Evolutionary conservation across 2,888 invertebrate genomes (phyloP).

Genomic region (Drosophila atroscutellata): DNA sequence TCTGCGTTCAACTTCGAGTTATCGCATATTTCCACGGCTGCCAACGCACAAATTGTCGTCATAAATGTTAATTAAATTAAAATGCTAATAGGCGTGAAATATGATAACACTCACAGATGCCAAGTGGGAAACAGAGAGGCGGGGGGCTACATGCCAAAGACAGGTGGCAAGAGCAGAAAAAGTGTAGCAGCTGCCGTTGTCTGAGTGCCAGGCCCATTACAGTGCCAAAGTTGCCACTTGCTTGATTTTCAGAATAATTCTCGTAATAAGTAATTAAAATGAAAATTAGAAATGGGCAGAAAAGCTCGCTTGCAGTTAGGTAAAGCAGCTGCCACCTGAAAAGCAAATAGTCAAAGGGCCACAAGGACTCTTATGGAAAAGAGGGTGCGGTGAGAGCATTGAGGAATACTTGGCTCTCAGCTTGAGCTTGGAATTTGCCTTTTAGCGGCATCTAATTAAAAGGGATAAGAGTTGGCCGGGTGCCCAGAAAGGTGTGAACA

Average conservation of each 20-base stretch:
- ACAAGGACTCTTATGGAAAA: neutral
- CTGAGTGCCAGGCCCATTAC: slow-evolving; percentile 18
- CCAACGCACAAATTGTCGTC: slow-evolving; percentile 68
- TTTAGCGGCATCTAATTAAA: slow-evolving; percentile 74
- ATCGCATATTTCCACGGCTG: slow-evolving; percentile 48
- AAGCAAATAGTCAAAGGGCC: slow-evolving; percentile 49
- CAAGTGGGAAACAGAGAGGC: slow-evolving; percentile 3
- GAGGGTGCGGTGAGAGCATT: neutral
- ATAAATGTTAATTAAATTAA: slow-evolving; percentile 80
- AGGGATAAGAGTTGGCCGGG: slow-evolving; percentile 61
- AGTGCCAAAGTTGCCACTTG: slow-evolving; percentile 67
- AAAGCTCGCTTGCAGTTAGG: slow-evolving; percentile 35
- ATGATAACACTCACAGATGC: slow-evolving; percentile 67
- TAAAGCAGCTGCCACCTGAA: slow-evolving; percentile 63
- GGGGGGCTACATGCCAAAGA: slow-evolving; percentile 10
- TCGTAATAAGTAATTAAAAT: slow-evolving; percentile 75
- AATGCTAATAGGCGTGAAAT: slow-evolving; percentile 79
- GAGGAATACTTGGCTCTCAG: slow-evolving; percentile 39
- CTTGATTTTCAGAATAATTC: slow-evolving; percentile 75
- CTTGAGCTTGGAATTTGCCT: slow-evolving; percentile 65
- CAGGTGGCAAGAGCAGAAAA: slow-evolving; percentile 48
- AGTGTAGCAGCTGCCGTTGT: slow-evolving; percentile 68
- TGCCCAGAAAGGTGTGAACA: slow-evolving; percentile 71
- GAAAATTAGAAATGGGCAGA: slow-evolving; percentile 73
- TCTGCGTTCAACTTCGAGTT: slow-evolving; percentile 28